Base-by-base conservation (phyloP, 2,113 vertebrate species). In the Riparia riparia region DNA sequence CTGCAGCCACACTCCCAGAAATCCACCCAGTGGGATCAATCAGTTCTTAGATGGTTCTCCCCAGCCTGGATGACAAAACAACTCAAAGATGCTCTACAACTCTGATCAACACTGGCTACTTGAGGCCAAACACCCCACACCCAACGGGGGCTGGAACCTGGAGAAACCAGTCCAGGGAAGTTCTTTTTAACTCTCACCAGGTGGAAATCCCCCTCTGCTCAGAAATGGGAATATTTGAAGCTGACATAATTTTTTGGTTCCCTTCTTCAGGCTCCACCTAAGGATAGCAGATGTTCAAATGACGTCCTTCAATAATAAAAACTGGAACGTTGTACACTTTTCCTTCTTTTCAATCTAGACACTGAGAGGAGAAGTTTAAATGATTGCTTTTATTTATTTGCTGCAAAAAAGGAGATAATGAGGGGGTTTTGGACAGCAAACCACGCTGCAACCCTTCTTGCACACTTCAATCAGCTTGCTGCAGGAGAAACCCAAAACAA, bases 91-190 rank as follows among this genome's bases (percentile, higher is more conserved):
- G 26, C 22, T 61, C 14, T 57, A 12, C 7, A 65, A 17, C 14
- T 31, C 7, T 32, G 19, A 22, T 42, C 21, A 57, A 31, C 44
- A 26, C 1, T n/a, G 37, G 19, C 13, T 65, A 14, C 24, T 34
- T 41, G 31, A 72, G 24, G 39, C 6, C 32, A 10, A 61, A 11
- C 6, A 53, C 10, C 4, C 0, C 50, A 72, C 21, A 66, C 17
- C 2, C 28, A 90, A 2, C 0, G 4, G 21, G 28, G 13, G 2
- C 3, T 82, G 45, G 12, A 21, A 56, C 4, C 19, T 42, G 20
- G 10, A 88, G 17, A 89, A 34, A 4, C 1, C 7, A 58, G 29
- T 9, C 19, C 22, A 57, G 19, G 28, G 28, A 87, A 42, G 1
- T 20, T 83, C 13, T 73, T 65, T 42, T 53, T 49, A 22, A 41